These are phyloP conservation scores for Montipora capricornis DNA, from an alignment of 64 coral and sea anemone genomes.

Conservation along the genomic window DNA sequence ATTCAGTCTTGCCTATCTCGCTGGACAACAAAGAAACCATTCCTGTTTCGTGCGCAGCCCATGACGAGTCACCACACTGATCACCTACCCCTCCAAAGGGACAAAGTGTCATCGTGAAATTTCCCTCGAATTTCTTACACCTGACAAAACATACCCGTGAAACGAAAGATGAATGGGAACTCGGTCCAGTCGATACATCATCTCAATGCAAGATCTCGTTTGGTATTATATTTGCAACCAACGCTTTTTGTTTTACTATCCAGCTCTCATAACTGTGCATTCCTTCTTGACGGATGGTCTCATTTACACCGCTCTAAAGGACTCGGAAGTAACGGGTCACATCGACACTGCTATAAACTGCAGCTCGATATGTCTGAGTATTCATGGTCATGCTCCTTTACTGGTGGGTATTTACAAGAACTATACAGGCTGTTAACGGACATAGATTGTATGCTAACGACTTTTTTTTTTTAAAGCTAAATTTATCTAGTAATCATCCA, in stretches of 20 bases:
- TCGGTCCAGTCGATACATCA: conserved; percentile 10
- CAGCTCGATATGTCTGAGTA: conserved; percentile 8
- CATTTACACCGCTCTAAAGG: too few relatives aligned
- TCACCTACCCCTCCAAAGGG: too few relatives aligned
- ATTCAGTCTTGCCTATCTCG: too few relatives aligned
- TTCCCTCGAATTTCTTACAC: conserved; percentile 6
- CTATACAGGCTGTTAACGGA: conserved; percentile 10
- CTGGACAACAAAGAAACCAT: too few relatives aligned
- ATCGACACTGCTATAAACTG: conserved; percentile 33
- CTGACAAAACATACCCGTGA: not conserved
- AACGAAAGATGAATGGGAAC: not conserved
- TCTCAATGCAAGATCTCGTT: not conserved
- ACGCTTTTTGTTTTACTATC: too few relatives aligned
- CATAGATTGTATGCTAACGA: conserved; percentile 22
- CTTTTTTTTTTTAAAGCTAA: not conserved
- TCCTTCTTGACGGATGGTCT: too few relatives aligned
- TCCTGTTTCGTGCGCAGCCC: too few relatives aligned
- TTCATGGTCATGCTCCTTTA: too few relatives aligned
- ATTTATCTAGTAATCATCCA: conserved; percentile 12
- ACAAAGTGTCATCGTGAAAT: too few relatives aligned
- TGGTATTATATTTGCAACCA: too few relatives aligned
- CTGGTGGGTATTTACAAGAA: not conserved
- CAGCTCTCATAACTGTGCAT: too few relatives aligned
- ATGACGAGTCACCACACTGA: too few relatives aligned
- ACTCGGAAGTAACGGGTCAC: not conserved